These are phyloP conservation scores for Hyla sarda DNA, from an alignment of 2,113 vertebrate species.

Conservation along the genomic window DNA sequence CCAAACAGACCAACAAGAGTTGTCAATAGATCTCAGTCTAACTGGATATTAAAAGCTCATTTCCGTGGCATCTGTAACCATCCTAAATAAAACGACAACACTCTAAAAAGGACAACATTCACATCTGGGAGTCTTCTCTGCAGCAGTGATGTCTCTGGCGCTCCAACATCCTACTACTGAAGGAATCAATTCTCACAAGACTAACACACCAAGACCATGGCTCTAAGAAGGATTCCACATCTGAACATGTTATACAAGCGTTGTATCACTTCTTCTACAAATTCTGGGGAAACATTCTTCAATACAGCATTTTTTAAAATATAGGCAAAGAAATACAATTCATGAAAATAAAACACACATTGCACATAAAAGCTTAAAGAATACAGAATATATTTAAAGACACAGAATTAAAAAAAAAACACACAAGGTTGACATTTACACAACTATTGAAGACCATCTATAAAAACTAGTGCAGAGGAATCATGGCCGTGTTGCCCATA, in stretches of 20 bases:
- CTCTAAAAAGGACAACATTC: not conserved
- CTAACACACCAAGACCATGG: not conserved
- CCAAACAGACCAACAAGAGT: constrained; percentile 13
- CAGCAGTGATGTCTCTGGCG: not conserved
- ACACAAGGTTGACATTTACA: not conserved
- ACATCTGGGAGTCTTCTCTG: not conserved
- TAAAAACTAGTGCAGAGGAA: not conserved
- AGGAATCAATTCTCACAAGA: not conserved
- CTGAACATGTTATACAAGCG: not conserved
- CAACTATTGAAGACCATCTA: not conserved
- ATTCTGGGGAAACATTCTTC: not conserved
- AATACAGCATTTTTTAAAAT: not conserved
- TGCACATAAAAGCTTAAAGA: constrained; percentile 7
- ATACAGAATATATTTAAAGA: too few relatives aligned
- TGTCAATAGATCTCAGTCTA: constrained; percentile 11
- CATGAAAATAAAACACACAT: not conserved
- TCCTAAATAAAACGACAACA: constrained; percentile 12
- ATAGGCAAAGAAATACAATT: constrained; percentile 14
- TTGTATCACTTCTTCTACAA: not conserved
- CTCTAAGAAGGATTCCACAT: not conserved
- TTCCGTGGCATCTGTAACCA: not conserved
- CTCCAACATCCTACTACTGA: not conserved
- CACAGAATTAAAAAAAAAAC: not conserved
- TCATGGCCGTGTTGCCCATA: not conserved
- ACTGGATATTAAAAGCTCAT: not conserved